Evolutionary conservation across 2,888 invertebrate genomes (phyloP).

Genomic region (Archips xylosteana): DNA sequence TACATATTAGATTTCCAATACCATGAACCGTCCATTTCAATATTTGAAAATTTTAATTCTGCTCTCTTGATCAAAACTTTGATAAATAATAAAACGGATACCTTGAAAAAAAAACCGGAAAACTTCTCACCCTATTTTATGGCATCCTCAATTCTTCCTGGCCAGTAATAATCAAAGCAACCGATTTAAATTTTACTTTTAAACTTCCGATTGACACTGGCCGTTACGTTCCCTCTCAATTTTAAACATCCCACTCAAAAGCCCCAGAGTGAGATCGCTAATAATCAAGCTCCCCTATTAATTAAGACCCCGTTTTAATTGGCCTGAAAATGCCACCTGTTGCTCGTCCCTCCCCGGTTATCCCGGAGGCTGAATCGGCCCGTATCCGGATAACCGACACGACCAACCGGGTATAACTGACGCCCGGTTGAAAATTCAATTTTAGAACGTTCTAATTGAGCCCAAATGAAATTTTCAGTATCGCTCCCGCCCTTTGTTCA

Average conservation of each 20-base stretch:
- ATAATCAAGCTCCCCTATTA: slow-evolving; percentile 83
- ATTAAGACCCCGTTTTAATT: slow-evolving; percentile 85
- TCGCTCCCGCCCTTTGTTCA: slow-evolving; percentile 72
- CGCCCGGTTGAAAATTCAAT: slow-evolving; percentile 81
- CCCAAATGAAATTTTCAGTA: slow-evolving; percentile 80
- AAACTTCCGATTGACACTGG: slow-evolving; percentile 13
- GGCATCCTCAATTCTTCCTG: neutral
- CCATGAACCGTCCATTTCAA: neutral
- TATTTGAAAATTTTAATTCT: neutral
- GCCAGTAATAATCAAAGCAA: neutral
- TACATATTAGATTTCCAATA: neutral
- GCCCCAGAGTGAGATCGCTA: slow-evolving; percentile 77
- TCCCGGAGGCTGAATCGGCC: slow-evolving; percentile 65
- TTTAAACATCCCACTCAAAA: slow-evolving; percentile 67
- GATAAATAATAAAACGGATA: neutral
- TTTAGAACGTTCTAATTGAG: slow-evolving; percentile 77
- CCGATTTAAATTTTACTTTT: neutral
- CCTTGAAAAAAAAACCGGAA: no score
- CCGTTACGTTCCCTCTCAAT: slow-evolving; percentile 16
- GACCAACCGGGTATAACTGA: slow-evolving; percentile 69
- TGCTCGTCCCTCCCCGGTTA: slow-evolving; percentile 68
- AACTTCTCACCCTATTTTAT: neutral
- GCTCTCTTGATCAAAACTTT: neutral
- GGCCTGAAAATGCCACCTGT: slow-evolving; percentile 82
- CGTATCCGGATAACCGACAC: slow-evolving; percentile 82